Evolutionary conservation across 2,888 invertebrate species (phyloP).

Genomic region (Prosopocoilus inquinatus): DNA sequence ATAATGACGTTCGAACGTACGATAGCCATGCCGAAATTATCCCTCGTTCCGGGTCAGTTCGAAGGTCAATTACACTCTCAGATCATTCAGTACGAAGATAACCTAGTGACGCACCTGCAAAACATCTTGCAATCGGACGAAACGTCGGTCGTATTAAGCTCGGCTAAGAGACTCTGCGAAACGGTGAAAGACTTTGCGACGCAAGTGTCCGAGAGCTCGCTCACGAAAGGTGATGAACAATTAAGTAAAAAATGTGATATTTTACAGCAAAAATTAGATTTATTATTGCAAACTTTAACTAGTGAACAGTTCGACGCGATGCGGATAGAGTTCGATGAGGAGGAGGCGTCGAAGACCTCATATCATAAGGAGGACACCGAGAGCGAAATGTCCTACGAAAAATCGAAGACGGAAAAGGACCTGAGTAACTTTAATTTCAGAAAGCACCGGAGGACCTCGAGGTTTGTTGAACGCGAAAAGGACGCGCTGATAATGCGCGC

Average conservation of each 20-base stretch:
- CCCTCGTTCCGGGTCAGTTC: constrained; percentile 53
- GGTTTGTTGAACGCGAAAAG: constrained; percentile 55
- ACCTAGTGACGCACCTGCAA: constrained; percentile 75
- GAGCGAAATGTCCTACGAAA: constrained; percentile 48
- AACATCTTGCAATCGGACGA: constrained; percentile 84
- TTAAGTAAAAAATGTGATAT: constrained; percentile 68
- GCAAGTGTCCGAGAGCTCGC: constrained; percentile 59
- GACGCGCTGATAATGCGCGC: constrained; percentile 64
- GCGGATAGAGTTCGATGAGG: constrained; percentile 29
- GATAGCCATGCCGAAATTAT: constrained; percentile 59
- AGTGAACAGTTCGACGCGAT: constrained; percentile 59
- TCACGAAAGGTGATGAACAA: constrained; percentile 59
- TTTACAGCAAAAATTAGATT: constrained; percentile 73
- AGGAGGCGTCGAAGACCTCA: constrained; percentile 33
- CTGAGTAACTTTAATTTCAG: constrained; percentile 50
- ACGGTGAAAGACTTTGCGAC: constrained; percentile 74
- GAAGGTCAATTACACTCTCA: constrained; percentile 53
- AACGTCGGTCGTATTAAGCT: constrained; percentile 67
- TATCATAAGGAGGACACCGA: constrained; percentile 43
- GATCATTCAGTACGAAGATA: constrained; percentile 73
- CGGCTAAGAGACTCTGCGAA: constrained; percentile 68
- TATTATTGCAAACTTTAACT: constrained; percentile 69
- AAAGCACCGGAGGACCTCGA: constrained; percentile 41
- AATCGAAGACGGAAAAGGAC: constrained; percentile 46
- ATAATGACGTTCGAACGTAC: constrained; percentile 89